Conservation (phyloP, 37 sponge, comb jelly and placozoan species). For the Halisarca cf. caerulea region DNA sequence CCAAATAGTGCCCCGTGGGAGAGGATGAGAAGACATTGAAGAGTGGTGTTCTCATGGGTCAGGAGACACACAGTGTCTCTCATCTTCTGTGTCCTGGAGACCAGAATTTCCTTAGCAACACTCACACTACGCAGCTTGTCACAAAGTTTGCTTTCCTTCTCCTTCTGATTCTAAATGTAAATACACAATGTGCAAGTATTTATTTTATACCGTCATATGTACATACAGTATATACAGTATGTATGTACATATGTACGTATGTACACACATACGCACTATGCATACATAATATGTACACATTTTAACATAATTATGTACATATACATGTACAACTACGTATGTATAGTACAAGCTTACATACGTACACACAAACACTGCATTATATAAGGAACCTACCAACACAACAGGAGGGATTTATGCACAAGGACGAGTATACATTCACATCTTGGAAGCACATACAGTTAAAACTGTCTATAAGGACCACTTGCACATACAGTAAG, state of each 20-base stretch:
- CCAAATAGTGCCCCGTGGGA: not conserved
- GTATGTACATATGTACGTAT: not conserved
- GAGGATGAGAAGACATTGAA: not conserved
- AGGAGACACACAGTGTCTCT: not conserved
- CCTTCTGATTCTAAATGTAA: not conserved
- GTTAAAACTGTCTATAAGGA: no score
- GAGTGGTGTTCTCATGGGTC: not conserved
- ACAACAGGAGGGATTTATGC: no score
- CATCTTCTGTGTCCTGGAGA: not conserved
- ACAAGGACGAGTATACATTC: no score
- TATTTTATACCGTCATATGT: not conserved
- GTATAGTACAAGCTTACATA: no score
- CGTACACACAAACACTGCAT: no score
- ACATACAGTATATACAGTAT: not conserved
- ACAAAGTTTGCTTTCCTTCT: not conserved
- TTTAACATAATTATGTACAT: no score
- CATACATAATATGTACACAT: not conserved
- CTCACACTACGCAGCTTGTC: slow-evolving; percentile 11
- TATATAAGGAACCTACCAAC: no score
- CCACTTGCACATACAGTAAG: no score
- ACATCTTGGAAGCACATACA: no score
- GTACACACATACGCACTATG: not conserved
- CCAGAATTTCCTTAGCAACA: not conserved
- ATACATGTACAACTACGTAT: no score
- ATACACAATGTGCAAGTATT: no score